Evolutionary conservation across 2,113 vertebrate species (phyloP).

Genomic region (Anguilla japonica): DNA sequence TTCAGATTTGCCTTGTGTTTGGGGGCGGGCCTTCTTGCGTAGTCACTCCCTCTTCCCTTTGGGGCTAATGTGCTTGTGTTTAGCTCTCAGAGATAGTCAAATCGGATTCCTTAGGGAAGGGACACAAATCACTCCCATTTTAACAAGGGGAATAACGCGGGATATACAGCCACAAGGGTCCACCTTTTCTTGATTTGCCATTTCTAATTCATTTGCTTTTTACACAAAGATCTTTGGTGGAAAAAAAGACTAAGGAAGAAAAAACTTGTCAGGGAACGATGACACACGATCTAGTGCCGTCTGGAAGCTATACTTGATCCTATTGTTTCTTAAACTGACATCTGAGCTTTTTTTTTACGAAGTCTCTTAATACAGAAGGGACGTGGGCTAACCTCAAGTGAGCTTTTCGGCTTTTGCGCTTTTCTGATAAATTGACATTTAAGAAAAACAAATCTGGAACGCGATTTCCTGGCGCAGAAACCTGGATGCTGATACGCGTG

Average conservation of each 20-base stretch:
- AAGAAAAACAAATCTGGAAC: not conserved
- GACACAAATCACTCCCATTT: conserved; percentile 79
- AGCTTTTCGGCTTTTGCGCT: conserved; percentile 38
- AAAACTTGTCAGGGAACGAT: conserved; percentile 82
- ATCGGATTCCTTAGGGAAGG: conserved; percentile 80
- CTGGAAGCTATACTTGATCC: conserved; percentile 74
- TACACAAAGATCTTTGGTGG: conserved; percentile 61
- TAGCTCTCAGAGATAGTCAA: conserved; percentile 78
- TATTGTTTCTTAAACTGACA: conserved; percentile 81
- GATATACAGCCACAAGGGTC: conserved; percentile 63
- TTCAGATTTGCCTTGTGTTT: conserved; percentile 61
- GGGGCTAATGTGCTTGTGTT: conserved; percentile 80
- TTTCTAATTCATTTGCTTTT: conserved; percentile 49
- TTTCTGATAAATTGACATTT: conserved; percentile 14
- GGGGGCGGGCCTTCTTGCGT: conserved; percentile 56
- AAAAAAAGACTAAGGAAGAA: conserved; percentile 49
- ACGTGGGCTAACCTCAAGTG: conserved; percentile 65
- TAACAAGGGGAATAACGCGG: conserved; percentile 62
- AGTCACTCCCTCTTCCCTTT: conserved; percentile 72
- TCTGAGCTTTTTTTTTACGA: conserved; percentile 60
- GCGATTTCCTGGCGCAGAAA: not conserved
- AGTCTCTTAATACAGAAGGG: conserved; percentile 65
- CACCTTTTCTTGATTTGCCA: conserved; percentile 47
- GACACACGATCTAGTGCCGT: conserved; percentile 81
- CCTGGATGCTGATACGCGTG: conserved; percentile 49